Evolutionary conservation across 1,140 invertebrate genomes (phyloP).

Genomic region (Aphidius ervi): DNA sequence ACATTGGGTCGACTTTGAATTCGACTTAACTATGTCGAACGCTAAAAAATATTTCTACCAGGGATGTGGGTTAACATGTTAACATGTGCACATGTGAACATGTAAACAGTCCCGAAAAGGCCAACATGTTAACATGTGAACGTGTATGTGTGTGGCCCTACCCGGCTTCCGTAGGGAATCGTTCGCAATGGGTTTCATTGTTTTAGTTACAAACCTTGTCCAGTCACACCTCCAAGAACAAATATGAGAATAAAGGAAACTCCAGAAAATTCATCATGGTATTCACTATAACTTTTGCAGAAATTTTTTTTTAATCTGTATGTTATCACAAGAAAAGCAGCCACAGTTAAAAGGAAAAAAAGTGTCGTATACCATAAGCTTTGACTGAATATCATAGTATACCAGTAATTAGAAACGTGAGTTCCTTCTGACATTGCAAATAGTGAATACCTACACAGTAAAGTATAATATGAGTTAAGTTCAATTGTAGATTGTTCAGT

Average conservation of each 20-base stretch:
- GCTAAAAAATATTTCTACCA: too few species aligned
- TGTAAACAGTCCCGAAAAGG: too few species aligned
- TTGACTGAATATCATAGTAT: conserved; percentile 29
- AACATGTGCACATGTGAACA: too few species aligned
- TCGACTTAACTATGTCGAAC: too few species aligned
- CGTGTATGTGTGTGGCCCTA: too few species aligned
- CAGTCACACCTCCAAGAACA: conserved; percentile 29
- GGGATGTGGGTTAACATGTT: too few species aligned
- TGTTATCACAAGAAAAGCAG: conserved; percentile 18
- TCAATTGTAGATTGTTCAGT: background rate
- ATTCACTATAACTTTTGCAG: conserved; percentile 15
- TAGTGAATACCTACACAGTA: conserved; percentile 29
- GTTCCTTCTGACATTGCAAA: conserved; percentile 29
- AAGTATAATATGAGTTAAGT: background rate
- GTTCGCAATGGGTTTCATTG: too few species aligned
- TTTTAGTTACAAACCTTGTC: too few species aligned
- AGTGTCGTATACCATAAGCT: conserved; percentile 22
- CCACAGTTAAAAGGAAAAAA: conserved; percentile 1
- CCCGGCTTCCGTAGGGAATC: too few species aligned
- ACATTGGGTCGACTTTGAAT: too few species aligned
- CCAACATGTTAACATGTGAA: too few species aligned
- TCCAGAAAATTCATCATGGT: conserved; percentile 26
- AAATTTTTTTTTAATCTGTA: conserved; percentile 26
- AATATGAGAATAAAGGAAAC: conserved; percentile 29
- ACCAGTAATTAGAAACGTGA: conserved; percentile 30